Base-by-base conservation (phyloP, 2,113 vertebrate species). In the Andinoacara biseriatus region DNA sequence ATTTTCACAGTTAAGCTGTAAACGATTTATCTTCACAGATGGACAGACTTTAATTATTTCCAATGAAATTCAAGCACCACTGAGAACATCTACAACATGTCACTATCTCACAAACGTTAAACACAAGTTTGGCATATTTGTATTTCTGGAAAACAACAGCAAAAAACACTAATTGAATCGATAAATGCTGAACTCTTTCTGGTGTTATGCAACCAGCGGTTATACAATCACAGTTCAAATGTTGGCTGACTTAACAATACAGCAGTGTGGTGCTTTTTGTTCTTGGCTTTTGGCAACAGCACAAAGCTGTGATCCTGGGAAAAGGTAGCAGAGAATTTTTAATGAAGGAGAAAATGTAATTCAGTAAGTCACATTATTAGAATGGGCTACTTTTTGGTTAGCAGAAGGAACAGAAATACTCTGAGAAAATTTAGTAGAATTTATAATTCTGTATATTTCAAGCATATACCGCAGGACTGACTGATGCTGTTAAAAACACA, bases 1-100 rank as follows among this genome's bases (percentile, higher is more conserved):
- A 77, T 77, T 35, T 67, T 87, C 63, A 79, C 78, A 82, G 56
- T 79, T 76, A 18, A 33, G 40, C 58, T 58, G n/a, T 72, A 58
- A 69, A 33, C 26, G 17, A 14, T 26, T 62, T 76, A 2, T 76
- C 31, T 61, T 76, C 56, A 54, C 60, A 81, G 26, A 77, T 74
- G 54, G 43, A 33, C n/a, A 29, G 22, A 54, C 14, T 59, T n/a
- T 13, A 29, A 58, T 83, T 76, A 46, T 26, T 4, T 26, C 62
- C 33, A 40, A 82, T 65, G 7, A 35, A 31, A 74, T 31, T 18
- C 24, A 49, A 57, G 63, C 52, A 58, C 40, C 15, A 11, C 24
- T 49, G 24, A 69, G 24, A 29, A 13, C 22, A 29, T 69, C 24
- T 29, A 69, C 7, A 52, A 52, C 46, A 18, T 2, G 5, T 5